These are phyloP conservation scores for Cheilosia soror DNA, from an alignment of 2,888 invertebrate genomes.

Conservation along the genomic window DNA sequence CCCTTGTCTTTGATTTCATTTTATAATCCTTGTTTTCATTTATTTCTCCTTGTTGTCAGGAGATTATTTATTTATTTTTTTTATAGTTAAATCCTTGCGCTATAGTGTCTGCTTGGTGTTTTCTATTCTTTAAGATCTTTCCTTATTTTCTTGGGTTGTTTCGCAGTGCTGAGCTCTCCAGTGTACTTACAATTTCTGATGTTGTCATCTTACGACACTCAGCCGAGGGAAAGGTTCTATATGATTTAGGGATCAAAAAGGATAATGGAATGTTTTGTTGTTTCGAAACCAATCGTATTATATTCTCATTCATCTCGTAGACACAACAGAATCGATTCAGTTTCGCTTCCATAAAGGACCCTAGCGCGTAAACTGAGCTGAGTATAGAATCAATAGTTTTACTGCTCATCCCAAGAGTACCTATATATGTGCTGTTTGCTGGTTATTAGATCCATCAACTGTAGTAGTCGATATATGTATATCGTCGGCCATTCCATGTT, in stretches of 20 bases:
- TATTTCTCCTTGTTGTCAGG: slow-evolving; percentile 8
- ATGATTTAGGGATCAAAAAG: slow-evolving; percentile 62
- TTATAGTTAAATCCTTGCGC: slow-evolving; percentile 34
- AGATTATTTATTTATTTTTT: slow-evolving; percentile 20
- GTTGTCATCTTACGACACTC: slow-evolving; percentile 45
- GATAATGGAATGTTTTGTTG: slow-evolving; percentile 54
- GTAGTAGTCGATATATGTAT: slow-evolving; percentile 30
- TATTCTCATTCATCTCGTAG: slow-evolving; percentile 42
- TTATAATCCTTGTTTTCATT: slow-evolving; percentile 60
- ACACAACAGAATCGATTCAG: background rate
- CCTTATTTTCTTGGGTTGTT: slow-evolving; percentile 8
- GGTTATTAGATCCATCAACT: slow-evolving; percentile 60
- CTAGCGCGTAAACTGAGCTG: slow-evolving; percentile 13
- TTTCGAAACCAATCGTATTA: slow-evolving; percentile 60
- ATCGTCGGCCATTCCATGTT: slow-evolving; percentile 5
- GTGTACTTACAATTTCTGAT: slow-evolving; percentile 33
- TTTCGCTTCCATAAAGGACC: background rate
- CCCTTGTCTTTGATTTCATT: slow-evolving; percentile 60
- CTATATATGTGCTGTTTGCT: slow-evolving; percentile 25
- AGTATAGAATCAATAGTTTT: slow-evolving; percentile 18
- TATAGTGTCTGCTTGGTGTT: slow-evolving; percentile 19
- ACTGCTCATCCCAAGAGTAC: slow-evolving; percentile 1
- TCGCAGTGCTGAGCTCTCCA: background rate
- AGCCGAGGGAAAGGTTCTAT: slow-evolving; percentile 24
- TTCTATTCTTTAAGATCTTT: slow-evolving; percentile 17